A percentile compares a stretch with the other conserved stretches of the same genome.
These are phyloP conservation scores for Threskiornis aethiopicus DNA, from an alignment of 2,797 vertebrate species.

Conservation along the genomic window DNA sequence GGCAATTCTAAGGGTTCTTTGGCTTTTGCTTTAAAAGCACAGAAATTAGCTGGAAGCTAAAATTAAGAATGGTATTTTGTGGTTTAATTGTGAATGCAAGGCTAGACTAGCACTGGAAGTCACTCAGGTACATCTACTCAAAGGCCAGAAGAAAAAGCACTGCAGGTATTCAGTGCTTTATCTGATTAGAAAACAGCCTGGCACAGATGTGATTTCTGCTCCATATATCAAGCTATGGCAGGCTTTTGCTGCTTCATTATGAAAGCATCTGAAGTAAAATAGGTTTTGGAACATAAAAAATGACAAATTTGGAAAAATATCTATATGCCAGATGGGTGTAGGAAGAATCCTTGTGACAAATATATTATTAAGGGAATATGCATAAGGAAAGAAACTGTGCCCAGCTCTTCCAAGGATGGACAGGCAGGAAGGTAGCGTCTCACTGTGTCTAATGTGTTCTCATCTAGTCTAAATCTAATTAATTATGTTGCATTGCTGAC, in stretches of 20 bases:
- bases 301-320: conserved; percentile 74
- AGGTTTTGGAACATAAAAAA: conserved; percentile 73
- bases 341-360: conserved; percentile 74
- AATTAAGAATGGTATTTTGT: not conserved
- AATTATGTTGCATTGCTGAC: not conserved
- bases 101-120: conserved; percentile 1
- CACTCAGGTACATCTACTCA: conserved; percentile 39
- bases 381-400: conserved; percentile 66
- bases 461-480: conserved; percentile 26
- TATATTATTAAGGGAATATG: conserved; percentile 68
- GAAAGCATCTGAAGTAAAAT: conserved; percentile 72
- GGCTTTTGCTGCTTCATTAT: conserved; percentile 71
- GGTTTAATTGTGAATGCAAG: conserved; percentile 10
- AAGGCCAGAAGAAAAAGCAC: conserved; percentile 26
- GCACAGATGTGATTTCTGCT: conserved; percentile 70
- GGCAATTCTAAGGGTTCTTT: not conserved
- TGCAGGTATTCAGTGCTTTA: conserved; percentile 28
- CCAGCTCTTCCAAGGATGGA: conserved; percentile 56
- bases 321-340: conserved; percentile 75
- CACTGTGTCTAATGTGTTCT: conserved; percentile 36
- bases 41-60: conserved; percentile 9
- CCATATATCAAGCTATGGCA: conserved; percentile 68
- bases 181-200: conserved; percentile 59
- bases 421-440: conserved; percentile 35
- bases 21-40: not conserved